phyloP scores from a whole-genome alignment of 2,888 invertebrate species.

The Nipponacmea schrenckii region DNA sequence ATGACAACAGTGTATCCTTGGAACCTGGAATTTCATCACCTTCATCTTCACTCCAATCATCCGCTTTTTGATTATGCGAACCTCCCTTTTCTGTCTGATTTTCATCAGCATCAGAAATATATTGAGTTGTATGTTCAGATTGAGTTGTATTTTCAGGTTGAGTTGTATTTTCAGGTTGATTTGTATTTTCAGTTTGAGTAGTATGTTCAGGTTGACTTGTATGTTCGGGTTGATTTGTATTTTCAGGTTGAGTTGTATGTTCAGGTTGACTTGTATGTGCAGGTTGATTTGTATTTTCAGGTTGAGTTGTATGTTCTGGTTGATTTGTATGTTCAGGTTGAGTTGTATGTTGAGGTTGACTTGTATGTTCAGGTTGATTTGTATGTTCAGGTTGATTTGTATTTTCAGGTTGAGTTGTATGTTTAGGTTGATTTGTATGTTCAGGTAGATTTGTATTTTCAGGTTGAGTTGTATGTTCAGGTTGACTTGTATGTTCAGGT shows the following conservation, averaged over 20 bases:
- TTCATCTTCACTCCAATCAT: not conserved
- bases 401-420: too few species aligned
- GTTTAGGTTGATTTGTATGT: too few species aligned
- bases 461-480: too few species aligned
- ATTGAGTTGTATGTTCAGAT: not conserved
- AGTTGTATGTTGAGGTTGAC: not conserved
- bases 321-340: constrained; percentile 7
- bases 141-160: too few species aligned
- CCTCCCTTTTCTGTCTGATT: too few species aligned
- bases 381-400: too few species aligned
- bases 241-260: not conserved
- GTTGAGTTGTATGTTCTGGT: not conserved
- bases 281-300: constrained; percentile 10
- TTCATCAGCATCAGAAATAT: not conserved
- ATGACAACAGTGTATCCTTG: not conserved
- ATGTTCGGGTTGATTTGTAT: constrained; percentile 7
- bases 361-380: not conserved
- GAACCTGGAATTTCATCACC: not conserved
- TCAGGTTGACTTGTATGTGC: not conserved
- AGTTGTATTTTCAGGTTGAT: constrained; percentile 9
- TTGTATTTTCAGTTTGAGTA: not conserved
- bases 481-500: too few species aligned
- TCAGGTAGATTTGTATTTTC: too few species aligned
- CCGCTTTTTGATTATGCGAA: not conserved
- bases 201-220: not conserved